phyloP scores from a whole-genome alignment of 2,113 vertebrate genomes.

The Actenoides hombroni region DNA sequence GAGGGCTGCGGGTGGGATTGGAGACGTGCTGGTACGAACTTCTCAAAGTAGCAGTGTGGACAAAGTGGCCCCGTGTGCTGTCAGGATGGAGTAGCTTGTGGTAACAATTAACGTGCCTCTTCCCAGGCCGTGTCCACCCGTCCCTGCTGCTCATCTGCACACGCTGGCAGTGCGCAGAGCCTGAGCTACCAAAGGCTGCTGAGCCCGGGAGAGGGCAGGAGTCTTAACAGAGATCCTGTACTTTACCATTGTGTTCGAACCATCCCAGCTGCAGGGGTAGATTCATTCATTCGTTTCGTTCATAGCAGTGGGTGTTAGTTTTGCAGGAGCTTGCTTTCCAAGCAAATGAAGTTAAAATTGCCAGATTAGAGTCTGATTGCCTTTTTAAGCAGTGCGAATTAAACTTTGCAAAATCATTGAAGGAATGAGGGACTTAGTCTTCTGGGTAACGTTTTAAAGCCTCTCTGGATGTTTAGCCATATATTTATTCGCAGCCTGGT shows the following conservation, averaged over 20 bases:
- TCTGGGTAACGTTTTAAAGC: background rate
- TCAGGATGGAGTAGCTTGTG: background rate
- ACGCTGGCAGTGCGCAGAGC: fast-evolving
- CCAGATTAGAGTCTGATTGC: background rate
- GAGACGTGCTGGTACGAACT: background rate
- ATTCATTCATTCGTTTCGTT: background rate
- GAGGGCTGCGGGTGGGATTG: fast-evolving
- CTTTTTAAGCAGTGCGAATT: background rate
- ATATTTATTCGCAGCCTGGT: background rate
- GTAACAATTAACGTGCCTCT: background rate
- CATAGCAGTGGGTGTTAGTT: background rate
- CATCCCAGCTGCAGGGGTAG: background rate
- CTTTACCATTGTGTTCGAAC: background rate
- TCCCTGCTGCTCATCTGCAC: background rate
- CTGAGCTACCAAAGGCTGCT: background rate
- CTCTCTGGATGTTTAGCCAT: background rate
- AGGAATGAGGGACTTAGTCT: background rate
- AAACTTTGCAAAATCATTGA: background rate
- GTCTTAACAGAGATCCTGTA: background rate
- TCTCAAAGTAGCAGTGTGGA: background rate
- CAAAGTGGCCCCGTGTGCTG: fast-evolving
- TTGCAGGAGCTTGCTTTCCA: background rate
- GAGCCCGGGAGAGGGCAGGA: background rate
- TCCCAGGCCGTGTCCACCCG: fast-evolving
- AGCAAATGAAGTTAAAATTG: background rate